Evolutionary conservation across 2,888 invertebrate genomes (phyloP).

Genomic region (Sericinus montela): DNA sequence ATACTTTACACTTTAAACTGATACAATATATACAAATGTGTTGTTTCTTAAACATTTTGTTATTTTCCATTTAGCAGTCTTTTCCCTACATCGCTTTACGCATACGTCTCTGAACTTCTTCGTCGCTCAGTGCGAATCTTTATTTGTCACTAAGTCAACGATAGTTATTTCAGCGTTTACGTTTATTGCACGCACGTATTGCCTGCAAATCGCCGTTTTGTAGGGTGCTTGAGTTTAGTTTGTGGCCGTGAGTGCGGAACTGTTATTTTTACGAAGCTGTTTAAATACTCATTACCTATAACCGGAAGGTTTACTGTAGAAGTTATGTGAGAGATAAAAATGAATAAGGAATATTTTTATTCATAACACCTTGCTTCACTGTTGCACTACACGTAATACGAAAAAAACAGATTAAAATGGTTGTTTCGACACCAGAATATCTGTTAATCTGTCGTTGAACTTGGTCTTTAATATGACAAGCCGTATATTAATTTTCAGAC

Average conservation of each 20-base stretch:
- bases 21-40: too few relatives aligned
- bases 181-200: conserved; percentile 5
- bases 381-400: too few relatives aligned
- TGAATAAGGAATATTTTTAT: neutral
- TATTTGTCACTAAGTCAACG: conserved; percentile 1
- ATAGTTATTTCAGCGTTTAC: conserved; percentile 9
- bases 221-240: conserved; percentile 4
- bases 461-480: too few relatives aligned
- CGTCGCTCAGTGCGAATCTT: neutral
- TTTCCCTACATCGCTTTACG: neutral
- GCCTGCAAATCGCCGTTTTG: conserved; percentile 7
- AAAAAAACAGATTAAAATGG: too few relatives aligned
- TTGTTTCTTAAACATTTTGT: too few relatives aligned
- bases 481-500: too few relatives aligned
- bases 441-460: too few relatives aligned
- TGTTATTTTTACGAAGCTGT: conserved; percentile 12
- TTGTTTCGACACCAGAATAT: too few relatives aligned
- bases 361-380: too few relatives aligned
- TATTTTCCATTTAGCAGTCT: too few relatives aligned
- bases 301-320: neutral
- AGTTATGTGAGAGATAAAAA: neutral
- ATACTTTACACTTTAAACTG: too few relatives aligned
- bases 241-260: conserved; percentile 2
- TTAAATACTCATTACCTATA: conserved; percentile 7
- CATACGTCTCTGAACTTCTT: neutral